Evolutionary conservation across 2,888 invertebrate species (phyloP).

Genomic region (Stenchaetothrips biformis): DNA sequence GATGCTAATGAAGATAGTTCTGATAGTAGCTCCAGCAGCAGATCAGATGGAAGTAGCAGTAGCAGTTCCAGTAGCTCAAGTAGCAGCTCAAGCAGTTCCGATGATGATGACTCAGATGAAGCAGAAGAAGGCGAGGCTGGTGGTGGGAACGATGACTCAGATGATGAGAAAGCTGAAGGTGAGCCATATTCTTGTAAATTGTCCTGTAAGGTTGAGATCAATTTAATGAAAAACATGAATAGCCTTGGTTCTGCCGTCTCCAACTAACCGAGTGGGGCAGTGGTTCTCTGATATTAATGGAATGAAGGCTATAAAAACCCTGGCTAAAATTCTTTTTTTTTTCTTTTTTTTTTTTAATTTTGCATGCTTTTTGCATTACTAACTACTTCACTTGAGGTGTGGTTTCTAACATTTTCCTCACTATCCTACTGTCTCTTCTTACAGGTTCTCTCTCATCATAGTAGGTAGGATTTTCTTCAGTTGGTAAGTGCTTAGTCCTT

Average conservation of each 20-base stretch:
- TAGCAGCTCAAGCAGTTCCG: background rate
- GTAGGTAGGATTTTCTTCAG: background rate
- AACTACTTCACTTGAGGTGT: background rate
- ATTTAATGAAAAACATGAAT: background rate
- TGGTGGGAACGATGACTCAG: conserved; percentile 24
- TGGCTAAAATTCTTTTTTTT: background rate
- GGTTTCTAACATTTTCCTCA: background rate
- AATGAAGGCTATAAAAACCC: background rate
- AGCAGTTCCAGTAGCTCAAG: conserved; percentile 17
- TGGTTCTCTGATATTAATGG: background rate
- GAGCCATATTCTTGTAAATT: background rate
- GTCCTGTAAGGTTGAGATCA: background rate
- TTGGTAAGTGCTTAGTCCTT: background rate
- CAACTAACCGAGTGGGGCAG: background rate
- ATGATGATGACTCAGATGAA: conserved; percentile 16
- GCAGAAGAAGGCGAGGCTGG: conserved; percentile 28
- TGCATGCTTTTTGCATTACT: conserved; percentile 11
- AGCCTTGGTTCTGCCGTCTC: background rate
- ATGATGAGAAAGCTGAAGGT: conserved; percentile 22
- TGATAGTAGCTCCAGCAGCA: background rate
- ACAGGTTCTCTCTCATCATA: conserved; percentile 10
- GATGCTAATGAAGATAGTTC: conserved; percentile 25
- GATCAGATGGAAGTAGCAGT: conserved; percentile 2
- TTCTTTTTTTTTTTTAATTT: background rate
- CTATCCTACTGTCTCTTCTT: background rate